Evolutionary conservation across 2,113 vertebrate genomes (phyloP), one percentile per base, ranked within the genome.

Genomic region (Stercorarius parasiticus): DNA sequence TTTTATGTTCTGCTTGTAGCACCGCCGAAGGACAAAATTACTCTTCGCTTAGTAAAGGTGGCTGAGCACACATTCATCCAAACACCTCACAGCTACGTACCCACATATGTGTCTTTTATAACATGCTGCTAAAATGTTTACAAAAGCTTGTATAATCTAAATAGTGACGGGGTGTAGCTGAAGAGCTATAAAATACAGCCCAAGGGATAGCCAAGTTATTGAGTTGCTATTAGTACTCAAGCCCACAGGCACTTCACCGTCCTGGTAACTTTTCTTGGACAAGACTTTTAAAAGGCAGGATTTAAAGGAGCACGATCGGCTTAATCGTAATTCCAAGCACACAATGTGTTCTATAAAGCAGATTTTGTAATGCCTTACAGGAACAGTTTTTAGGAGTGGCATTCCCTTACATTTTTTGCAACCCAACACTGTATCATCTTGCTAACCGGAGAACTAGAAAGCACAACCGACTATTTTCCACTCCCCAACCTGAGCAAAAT

Each of bases 41-140:
- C 64, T 80, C 61, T 23, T 58, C 53, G 36, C 42, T 86, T 42
- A 81, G 66, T 42, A 70, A 88, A 88, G 86, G 69, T 45, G 62
- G 83, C 52, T 80, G 86, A 66, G 86, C 40, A 71, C 30, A 45
- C 78, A 40, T 36, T 56, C 73, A 84, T 40, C 58, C 82, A 58
- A 93, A 93, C 77, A 88, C 80, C 86, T 94, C 94, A 80, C 72
- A 96, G 90, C 81, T 92, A 83, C 0, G 0, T 56, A 82, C 67
- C 62, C 88, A 84, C 86, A 72, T 79, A 92, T 71, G 91, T 73
- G 87, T 77, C 78, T 95, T 97, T 94, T 95, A 95, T 77, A 96
- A 91, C 86, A 95, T 30, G 62, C 93, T 82, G 82, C 95, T 97
- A 95, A 96, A 96, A 96, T 94, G 96, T 97, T 95, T 96, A 96